Conservation (phyloP, 2,113 vertebrate species). For the Athene cunicularia region DNA sequence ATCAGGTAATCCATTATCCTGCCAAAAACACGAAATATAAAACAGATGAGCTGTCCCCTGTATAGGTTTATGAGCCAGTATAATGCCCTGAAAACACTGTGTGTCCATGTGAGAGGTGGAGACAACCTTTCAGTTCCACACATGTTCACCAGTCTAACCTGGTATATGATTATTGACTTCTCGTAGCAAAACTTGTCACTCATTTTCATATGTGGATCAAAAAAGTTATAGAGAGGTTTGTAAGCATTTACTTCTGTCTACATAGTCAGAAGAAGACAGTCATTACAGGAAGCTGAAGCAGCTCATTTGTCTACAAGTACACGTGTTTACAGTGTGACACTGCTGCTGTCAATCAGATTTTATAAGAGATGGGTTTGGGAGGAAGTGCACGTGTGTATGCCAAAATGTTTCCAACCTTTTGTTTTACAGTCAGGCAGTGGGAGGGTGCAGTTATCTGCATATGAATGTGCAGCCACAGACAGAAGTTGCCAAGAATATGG, state of each 20-base stretch:
- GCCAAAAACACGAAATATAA: not conserved
- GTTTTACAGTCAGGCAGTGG: not conserved
- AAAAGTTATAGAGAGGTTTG: not conserved
- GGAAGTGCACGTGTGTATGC: fast-evolving
- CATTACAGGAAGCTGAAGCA: not conserved
- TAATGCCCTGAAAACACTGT: not conserved
- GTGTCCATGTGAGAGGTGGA: not conserved
- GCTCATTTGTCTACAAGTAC: not conserved
- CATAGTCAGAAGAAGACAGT: not conserved
- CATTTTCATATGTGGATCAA: not conserved
- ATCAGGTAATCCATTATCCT: not conserved
- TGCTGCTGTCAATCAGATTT: not conserved
- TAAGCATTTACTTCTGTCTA: not conserved
- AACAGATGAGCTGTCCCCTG: not conserved
- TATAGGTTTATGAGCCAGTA: not conserved
- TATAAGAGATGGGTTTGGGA: not conserved
- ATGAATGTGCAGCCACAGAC: not conserved
- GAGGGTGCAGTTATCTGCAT: not conserved
- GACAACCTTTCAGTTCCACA: not conserved
- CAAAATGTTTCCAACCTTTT: not conserved
- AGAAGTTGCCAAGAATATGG: not conserved
- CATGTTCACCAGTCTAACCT: not conserved
- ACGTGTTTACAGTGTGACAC: not conserved
- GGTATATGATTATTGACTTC: not conserved
- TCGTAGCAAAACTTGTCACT: not conserved